Base-by-base conservation (phyloP, 2,113 vertebrate species). In the Herpetotheres cachinnans region DNA sequence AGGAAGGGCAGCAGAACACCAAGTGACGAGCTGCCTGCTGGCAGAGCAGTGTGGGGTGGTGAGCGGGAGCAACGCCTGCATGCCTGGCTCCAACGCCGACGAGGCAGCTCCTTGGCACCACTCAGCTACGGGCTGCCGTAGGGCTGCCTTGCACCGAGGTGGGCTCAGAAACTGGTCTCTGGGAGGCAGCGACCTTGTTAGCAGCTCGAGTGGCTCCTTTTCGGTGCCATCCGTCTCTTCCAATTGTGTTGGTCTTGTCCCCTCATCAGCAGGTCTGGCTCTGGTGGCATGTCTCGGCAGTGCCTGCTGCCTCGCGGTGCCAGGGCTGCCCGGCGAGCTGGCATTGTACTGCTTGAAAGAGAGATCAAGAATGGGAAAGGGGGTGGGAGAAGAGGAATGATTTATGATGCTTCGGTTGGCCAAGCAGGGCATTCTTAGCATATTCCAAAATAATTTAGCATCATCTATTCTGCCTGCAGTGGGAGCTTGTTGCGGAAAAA, bases 401-500 rank as follows among this genome's bases (percentile, higher is more conserved):
- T 97, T 97, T 95, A 97, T 97, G 97, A 98, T 95, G 78, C 89
- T 95, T 88, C 4, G 32, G 66, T 94, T 91, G 95, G 93, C 92
- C 82, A 86, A 74, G 96, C 97, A 97, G 95, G 94, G 91, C 87
- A 86, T 61, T 96, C 81, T 96, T 88, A 76, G 95, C 89, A 83
- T 95, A 97, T 97, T 97, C 97, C 94, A 88, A 90, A 96, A 91
- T 96, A 96, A 96, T 94, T 97, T 86, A 95, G 85, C 77, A 80
- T 46, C 93, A 63, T 90, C 90, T 83, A 79, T 91, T 95, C 89
- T 82, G 95, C 91, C 93, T 76, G 89, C 90, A 71, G 89, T 73
- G 58, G 81, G 55, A 52, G 72, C 70, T 89, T 50, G 42, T 74
- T 91, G 89, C 7, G 1, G 73, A 63, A 82, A 55, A 61, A 34